These are phyloP conservation scores for Emmelina monodactyla DNA, from an alignment of 2,888 invertebrate species.

Conservation along the genomic window DNA sequence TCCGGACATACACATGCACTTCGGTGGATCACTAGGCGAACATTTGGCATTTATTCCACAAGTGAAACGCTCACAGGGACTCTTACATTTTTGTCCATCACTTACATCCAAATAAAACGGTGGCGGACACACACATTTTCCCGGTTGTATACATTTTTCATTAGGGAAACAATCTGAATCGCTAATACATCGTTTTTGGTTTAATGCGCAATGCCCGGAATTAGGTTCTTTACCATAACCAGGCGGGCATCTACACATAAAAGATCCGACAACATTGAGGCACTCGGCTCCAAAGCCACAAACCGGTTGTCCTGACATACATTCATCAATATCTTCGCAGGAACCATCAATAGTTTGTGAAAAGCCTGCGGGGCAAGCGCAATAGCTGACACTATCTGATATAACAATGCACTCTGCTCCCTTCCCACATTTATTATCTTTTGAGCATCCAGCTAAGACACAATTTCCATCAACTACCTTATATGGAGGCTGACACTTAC, in stretches of 20 bases:
- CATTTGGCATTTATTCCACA: constrained; percentile 92
- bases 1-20: constrained; percentile 87
- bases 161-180: constrained; percentile 86
- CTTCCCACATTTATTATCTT: constrained; percentile 80
- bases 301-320: constrained; percentile 74
- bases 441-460: constrained; percentile 83
- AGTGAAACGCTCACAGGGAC: constrained; percentile 88
- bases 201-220: constrained; percentile 81
- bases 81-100: constrained; percentile 88
- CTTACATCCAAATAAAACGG: constrained; percentile 86
- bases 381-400: constrained; percentile 89
- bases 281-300: constrained; percentile 92
- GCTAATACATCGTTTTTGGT: constrained; percentile 81
- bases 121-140: constrained; percentile 89
- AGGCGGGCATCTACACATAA: constrained; percentile 80
- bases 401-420: constrained; percentile 92
- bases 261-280: constrained; percentile 79
- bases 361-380: constrained; percentile 90
- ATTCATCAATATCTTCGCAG: constrained; percentile 88
- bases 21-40: constrained; percentile 87
- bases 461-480: constrained; percentile 85
- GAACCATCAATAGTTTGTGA: constrained; percentile 78
- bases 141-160: constrained; percentile 91
- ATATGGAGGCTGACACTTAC: constrained; percentile 88
- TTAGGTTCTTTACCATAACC: constrained; percentile 85